A percentile compares a stretch with the other conserved stretches of the same genome.
These are phyloP conservation scores for Folsomia candida DNA, from an alignment of 2,888 invertebrate genomes.

Conservation along the genomic window DNA sequence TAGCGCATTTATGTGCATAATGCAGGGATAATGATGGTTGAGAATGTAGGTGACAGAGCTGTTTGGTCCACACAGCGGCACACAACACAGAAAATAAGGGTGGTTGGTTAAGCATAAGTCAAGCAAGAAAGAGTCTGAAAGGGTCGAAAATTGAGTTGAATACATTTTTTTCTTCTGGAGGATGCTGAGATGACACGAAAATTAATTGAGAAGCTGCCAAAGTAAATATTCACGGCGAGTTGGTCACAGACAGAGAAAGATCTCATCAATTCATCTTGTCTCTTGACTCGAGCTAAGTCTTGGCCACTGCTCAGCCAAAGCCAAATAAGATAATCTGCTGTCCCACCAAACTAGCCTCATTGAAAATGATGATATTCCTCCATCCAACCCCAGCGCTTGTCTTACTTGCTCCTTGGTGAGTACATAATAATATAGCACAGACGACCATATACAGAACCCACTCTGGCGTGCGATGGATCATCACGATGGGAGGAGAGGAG, in stretches of 20 bases:
- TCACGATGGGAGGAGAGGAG: no score
- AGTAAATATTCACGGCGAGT: slow-evolving; percentile 25
- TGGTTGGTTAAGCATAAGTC: no score
- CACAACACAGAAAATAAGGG: no score
- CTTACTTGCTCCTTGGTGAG: no score
- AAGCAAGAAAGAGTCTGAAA: background rate
- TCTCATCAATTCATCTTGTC: slow-evolving; percentile 22
- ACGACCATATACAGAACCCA: no score
- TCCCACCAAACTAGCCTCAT: no score
- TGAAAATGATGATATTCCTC: no score
- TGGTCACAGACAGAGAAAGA: slow-evolving; percentile 13
- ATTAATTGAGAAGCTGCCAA: slow-evolving; percentile 25
- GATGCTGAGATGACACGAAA: slow-evolving; percentile 8
- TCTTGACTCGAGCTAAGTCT: background rate
- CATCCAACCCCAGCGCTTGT: no score
- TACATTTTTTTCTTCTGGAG: background rate
- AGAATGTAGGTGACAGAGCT: background rate
- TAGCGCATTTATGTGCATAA: background rate
- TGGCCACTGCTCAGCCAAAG: background rate
- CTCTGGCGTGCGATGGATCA: no score
- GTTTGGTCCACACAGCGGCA: no score
- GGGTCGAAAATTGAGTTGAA: background rate
- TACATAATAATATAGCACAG: no score
- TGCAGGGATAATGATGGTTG: background rate
- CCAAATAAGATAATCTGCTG: no score